Base-by-base conservation (phyloP, 2,888 invertebrate species). In the Seira ritae region DNA sequence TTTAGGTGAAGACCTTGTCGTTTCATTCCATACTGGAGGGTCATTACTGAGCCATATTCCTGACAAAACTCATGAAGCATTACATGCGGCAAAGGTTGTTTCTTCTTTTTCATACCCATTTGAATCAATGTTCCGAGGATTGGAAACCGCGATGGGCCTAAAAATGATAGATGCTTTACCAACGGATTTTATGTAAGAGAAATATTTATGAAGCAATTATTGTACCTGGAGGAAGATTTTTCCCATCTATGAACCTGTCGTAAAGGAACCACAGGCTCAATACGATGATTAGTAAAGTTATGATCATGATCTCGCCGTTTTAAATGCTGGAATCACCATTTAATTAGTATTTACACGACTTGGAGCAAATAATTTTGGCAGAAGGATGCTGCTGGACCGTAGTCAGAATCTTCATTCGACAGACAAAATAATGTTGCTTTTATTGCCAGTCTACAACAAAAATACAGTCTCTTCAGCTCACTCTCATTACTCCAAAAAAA, bases 31-130 rank as follows among this genome's bases (percentile, higher is more conserved):
- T 87, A 68, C 20, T 82, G 70, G 0, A 88, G 17, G 0, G 78
- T 73, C 1, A 86, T 70, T 68, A 88, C 69, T 0, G 87, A 77
- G 12, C 88, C 88, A 65, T 84, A 88, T 10, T 83, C 79, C 42
- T 71, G 37, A 3, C 87, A 80, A 69, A 90, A 78, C n/a, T 89
- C 69, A 37, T 82, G 70, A n/a, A 86, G 31, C 82, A 80, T 82
- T 22, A 68, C 72, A 50, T 83, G 80, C 1, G 84, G 84, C 6
- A 71, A 69, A 4, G 80, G 73, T 15, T 65, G 37, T 31, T 42
- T 19, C 20, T 81, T 66, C 62, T 75, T 80, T 23, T 69, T 74
- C 66, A 19, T 60, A 15, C 70, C 80, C 66, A 86, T 74, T 77
- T 84, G 82, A 0, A 77, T 15, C 0, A 84, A 4, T 15, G 60